These are phyloP conservation scores for Leptarthrus brevirostris DNA, from an alignment of 2,888 invertebrate genomes.

Conservation along the genomic window DNA sequence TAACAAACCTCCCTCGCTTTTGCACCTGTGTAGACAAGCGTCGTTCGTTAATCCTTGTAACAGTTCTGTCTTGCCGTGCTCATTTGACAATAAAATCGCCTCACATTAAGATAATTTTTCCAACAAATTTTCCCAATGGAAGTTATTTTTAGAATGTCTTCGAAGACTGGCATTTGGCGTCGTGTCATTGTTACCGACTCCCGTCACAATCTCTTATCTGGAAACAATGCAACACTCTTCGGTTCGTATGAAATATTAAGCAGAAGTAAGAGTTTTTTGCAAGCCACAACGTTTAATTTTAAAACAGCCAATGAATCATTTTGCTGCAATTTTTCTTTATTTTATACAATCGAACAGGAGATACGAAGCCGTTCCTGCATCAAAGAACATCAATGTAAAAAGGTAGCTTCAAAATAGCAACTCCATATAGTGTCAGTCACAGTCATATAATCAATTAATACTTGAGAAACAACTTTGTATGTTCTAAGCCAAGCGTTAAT, in stretches of 20 bases:
- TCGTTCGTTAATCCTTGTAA: neutral
- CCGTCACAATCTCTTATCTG: neutral
- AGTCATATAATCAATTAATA: constrained; percentile 39
- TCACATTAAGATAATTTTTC: constrained; percentile 3
- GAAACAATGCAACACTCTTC: constrained; percentile 3
- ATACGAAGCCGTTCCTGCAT: neutral
- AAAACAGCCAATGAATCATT: constrained; percentile 27
- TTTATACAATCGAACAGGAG: no score
- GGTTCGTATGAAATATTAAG: neutral
- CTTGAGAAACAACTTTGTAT: constrained; percentile 26
- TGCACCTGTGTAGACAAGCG: neutral
- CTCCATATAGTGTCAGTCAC: neutral
- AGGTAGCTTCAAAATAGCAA: neutral
- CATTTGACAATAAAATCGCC: neutral
- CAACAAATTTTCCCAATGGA: neutral
- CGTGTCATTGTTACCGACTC: neutral
- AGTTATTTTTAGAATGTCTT: neutral
- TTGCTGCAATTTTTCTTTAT: constrained; percentile 4
- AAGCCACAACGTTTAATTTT: constrained; percentile 26
- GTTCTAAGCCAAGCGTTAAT: constrained; percentile 22
- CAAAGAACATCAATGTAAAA: neutral
- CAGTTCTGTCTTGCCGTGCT: neutral
- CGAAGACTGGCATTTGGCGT: neutral
- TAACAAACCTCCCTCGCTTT: no score
- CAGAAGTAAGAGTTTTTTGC: constrained; percentile 23